Evolutionary conservation across 2,888 invertebrate species (phyloP), one percentile per base, ranked within the genome.

Genomic region (Melinopterus prodromus): DNA sequence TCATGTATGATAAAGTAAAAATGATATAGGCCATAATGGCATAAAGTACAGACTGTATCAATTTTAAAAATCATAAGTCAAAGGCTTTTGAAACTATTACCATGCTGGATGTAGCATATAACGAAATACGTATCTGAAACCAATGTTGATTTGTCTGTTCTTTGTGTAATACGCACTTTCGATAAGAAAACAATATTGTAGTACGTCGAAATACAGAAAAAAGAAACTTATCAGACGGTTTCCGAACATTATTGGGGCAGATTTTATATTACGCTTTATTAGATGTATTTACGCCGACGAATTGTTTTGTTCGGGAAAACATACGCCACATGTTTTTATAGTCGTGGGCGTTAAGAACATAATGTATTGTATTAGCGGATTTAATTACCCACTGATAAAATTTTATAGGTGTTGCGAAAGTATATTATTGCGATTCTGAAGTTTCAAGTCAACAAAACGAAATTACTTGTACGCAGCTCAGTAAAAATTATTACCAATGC

Each of bases 321-420:
- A 9, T 35, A 35, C 37, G 26, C 36, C 37, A 36, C 37, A 12
- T 36, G 16, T 26, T 26, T 26, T 26, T 26, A 26, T 26, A 26
- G 26, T 75, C 15, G 81, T 81, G 81, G 81, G 81, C 79, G 81
- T 76, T 76, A 74, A 77, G 79, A 79, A 79, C 77, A 80, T 76
- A 71, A 77, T 79, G 78, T 79, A 80, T 53, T 53, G 53, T 53
- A 1, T 26, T 26, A 26, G 9, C 53, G 53, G 53, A 53, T 53
- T 26, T 53, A 53, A 53, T 53, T 53, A 53, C 53, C 26, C 26
- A 53, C 53, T 53, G 53, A 53, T 53, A 53, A 53, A 53, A 53
- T 53, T 53, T 53, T 53, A 53, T 53, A 53, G 53, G 53, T 53
- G 53, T 53, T 53, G 53, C 53, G 12, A 53, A 53, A 53, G 7